These are phyloP conservation scores for Leptarthrus brevirostris DNA, from an alignment of 2,888 invertebrate genomes.

Conservation along the genomic window DNA sequence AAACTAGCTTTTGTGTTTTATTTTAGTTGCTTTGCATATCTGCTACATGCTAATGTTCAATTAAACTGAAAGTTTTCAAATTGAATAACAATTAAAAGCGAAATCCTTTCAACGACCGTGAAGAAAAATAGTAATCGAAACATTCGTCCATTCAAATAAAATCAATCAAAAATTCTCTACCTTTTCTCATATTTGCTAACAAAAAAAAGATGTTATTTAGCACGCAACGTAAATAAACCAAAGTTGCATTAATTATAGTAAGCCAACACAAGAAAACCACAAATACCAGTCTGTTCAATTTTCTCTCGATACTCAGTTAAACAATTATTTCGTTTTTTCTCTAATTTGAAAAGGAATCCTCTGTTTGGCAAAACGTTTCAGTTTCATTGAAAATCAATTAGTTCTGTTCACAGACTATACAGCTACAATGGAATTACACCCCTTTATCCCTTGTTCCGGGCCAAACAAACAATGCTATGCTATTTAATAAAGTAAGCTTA, in stretches of 20 bases:
- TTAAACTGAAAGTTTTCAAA: too few relatives aligned
- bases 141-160: too few relatives aligned
- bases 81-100: too few relatives aligned
- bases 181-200: too few relatives aligned
- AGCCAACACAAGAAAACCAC: constrained; percentile 7
- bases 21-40: too few relatives aligned
- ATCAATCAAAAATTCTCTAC: too few relatives aligned
- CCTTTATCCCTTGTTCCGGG: neutral
- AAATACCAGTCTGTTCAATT: neutral
- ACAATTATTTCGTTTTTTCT: constrained; percentile 33
- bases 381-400: constrained; percentile 42
- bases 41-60: too few relatives aligned
- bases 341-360: neutral
- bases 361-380: neutral
- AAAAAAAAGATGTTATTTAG: too few relatives aligned
- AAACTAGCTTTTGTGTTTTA: too few relatives aligned
- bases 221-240: constrained; percentile 17
- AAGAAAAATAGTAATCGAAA: too few relatives aligned
- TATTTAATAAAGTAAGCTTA: constrained; percentile 3
- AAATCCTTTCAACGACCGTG: too few relatives aligned
- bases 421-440: neutral
- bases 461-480: constrained; percentile 7
- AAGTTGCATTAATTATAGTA: constrained; percentile 27
- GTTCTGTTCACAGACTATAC: neutral
- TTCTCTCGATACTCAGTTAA: constrained; percentile 7